Evolutionary conservation across 2,113 vertebrate species (phyloP).

Genomic region (Archilochus colubris): DNA sequence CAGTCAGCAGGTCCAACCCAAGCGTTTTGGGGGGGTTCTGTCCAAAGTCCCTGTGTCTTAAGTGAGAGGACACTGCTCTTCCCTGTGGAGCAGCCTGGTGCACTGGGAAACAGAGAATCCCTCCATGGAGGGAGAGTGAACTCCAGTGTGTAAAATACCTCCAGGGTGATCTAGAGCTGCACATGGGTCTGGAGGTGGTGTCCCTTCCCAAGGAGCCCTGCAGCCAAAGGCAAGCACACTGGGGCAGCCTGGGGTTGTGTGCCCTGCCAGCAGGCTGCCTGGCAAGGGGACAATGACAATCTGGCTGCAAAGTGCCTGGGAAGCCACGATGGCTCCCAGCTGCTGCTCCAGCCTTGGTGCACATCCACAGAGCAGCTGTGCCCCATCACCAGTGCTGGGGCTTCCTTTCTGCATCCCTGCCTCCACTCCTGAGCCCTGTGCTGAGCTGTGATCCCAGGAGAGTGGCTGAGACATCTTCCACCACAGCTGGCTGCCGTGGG

Average conservation of each 20-base stretch:
- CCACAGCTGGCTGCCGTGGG: rapidly evolving
- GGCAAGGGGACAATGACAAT: background rate
- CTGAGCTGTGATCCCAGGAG: background rate
- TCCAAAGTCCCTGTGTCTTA: background rate
- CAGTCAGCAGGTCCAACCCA: background rate
- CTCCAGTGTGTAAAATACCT: background rate
- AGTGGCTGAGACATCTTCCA: background rate
- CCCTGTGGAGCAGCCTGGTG: rapidly evolving
- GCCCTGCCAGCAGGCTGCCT: background rate
- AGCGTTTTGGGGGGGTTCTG: background rate
- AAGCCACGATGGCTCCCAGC: background rate
- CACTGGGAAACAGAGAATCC: background rate
- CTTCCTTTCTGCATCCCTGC: background rate
- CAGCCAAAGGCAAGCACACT: background rate
- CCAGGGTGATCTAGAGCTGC: background rate
- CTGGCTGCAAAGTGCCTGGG: background rate
- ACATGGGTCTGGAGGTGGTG: background rate
- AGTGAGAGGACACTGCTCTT: background rate
- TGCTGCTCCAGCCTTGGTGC: background rate
- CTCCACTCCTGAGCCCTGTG: background rate
- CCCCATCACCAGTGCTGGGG: background rate
- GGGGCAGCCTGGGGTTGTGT: background rate
- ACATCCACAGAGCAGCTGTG: background rate
- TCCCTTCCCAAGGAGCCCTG: background rate
- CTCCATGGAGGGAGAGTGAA: background rate